A percentile compares a stretch with the other conserved stretches of the same genome.
Evolutionary conservation across 1,140 invertebrate species (phyloP).

Genomic region (Pogonognathellus flavescens): DNA sequence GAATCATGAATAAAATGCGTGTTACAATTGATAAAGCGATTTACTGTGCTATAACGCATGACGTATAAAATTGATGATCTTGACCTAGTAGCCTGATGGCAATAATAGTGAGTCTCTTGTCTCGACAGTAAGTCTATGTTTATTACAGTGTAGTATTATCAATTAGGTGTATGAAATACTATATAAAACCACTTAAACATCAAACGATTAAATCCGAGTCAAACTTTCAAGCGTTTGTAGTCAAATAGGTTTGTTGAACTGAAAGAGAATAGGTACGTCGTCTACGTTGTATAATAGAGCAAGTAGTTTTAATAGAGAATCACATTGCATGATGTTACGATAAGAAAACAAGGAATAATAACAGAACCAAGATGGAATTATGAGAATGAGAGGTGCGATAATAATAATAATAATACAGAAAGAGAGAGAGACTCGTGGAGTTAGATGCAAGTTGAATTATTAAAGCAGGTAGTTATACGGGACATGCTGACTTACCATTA

Average conservation of each 20-base stretch:
- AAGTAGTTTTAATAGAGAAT: slow-evolving; percentile 1
- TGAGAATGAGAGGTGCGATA: slow-evolving; percentile 40
- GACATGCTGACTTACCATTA: not conserved
- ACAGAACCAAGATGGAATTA: slow-evolving; percentile 28
- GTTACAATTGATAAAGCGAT: no score
- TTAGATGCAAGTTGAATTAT: slow-evolving; percentile 1
- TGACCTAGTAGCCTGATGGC: not conserved
- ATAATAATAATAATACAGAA: slow-evolving; percentile 14
- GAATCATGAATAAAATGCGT: no score
- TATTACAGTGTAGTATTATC: not conserved
- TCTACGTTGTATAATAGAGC: not conserved
- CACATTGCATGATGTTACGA: slow-evolving; percentile 40
- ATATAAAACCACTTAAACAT: not conserved
- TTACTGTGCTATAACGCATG: not conserved
- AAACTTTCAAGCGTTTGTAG: no score
- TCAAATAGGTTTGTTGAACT: no score
- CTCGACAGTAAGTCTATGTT: not conserved
- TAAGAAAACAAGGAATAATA: slow-evolving; percentile 44
- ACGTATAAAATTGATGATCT: slow-evolving; percentile 10
- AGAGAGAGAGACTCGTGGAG: not conserved
- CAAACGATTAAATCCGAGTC: slow-evolving; percentile 17
- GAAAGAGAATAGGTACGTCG: no score
- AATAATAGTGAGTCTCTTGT: not conserved
- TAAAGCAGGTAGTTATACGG: slow-evolving; percentile 31
- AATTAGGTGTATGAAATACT: slow-evolving; percentile 4